Percentiles rank a stretch among this genome's conserved stretches.
Evolutionary conservation across 1,140 invertebrate genomes (phyloP).

Genomic region (Bathynomus jamesi): DNA sequence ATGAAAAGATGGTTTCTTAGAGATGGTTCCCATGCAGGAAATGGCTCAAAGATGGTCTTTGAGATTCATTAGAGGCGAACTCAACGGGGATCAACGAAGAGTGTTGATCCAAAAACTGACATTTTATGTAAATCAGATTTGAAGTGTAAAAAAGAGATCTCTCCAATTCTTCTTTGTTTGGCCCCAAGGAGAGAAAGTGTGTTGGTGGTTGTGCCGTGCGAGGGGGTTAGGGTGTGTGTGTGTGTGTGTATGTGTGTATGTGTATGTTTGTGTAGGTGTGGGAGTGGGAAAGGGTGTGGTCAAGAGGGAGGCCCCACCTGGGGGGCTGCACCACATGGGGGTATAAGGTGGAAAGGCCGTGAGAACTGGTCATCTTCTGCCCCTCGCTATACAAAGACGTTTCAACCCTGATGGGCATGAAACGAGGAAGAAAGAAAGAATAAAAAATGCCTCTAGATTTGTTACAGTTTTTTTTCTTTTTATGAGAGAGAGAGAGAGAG

Average conservation of each 20-base stretch:
- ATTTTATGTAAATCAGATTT: background rate
- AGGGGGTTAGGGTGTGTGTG: background rate
- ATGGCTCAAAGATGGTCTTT: no score
- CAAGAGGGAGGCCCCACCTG: background rate
- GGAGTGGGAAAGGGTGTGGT: background rate
- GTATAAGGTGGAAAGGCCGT: background rate
- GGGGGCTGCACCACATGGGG: background rate
- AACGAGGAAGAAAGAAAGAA: background rate
- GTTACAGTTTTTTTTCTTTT: background rate
- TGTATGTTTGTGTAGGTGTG: background rate
- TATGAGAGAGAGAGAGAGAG: conserved; percentile 9
- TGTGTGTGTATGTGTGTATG: background rate
- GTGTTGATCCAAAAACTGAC: background rate
- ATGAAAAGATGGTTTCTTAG: no score
- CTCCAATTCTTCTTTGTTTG: background rate
- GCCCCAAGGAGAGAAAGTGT: background rate
- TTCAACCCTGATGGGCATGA: background rate
- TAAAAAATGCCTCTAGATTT: no score
- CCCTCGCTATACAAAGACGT: background rate
- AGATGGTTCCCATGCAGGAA: no score
- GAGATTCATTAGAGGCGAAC: no score
- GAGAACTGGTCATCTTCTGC: background rate
- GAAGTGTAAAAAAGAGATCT: no score
- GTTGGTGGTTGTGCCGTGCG: background rate
- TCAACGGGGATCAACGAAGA: background rate